Evolutionary conservation across 2,113 vertebrate genomes (phyloP), one percentile per base, ranked within the genome.

Genomic region (Petaurus breviceps): DNA sequence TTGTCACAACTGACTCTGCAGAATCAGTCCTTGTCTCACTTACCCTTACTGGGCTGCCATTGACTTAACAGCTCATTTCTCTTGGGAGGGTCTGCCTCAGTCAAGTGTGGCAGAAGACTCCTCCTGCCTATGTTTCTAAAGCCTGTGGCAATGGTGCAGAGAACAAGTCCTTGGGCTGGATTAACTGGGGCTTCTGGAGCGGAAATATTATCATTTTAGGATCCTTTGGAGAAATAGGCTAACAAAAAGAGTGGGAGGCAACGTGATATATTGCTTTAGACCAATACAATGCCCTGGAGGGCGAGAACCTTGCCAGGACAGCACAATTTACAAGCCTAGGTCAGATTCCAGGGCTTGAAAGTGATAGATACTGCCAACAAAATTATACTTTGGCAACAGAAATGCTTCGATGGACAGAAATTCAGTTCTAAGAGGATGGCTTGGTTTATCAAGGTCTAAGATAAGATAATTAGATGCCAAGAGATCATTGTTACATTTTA

Each of bases 321-420:
- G 98, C 98, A 98, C 96, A 98, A 98, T 98, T 98, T 98, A 98
- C 98, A 98, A 98, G 98, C 97, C 98, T 98, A 98, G 95, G 96
- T 98, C 97, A 98, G 97, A 98, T 98, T 98, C 97, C 98, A 98
- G 95, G 93, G 28, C 96, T 98, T 98, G 97, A 98, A 98, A 98
- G 95, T 97, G 96, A 94, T 96, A 96, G 89, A 97, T 89, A 23
- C 92, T 98, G 98, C 98, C 99, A 99, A 98, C 97, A 96, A 96
- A 98, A 98, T 97, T 98, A 98, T 97, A 93, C 97, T 98, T 98
- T 99, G 98, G 98, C 98, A 96, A 98, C 5, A 95, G 95, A 98
- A 98, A 96, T 97, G 98, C 98, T 98, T 98, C 97, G 96, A 98
- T 98, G 96, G 95, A 98, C 98, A 98, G 97, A 98, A 98, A 98